Conservation (phyloP, 2,113 vertebrate species). For the Cynocephalus volans region DNA sequence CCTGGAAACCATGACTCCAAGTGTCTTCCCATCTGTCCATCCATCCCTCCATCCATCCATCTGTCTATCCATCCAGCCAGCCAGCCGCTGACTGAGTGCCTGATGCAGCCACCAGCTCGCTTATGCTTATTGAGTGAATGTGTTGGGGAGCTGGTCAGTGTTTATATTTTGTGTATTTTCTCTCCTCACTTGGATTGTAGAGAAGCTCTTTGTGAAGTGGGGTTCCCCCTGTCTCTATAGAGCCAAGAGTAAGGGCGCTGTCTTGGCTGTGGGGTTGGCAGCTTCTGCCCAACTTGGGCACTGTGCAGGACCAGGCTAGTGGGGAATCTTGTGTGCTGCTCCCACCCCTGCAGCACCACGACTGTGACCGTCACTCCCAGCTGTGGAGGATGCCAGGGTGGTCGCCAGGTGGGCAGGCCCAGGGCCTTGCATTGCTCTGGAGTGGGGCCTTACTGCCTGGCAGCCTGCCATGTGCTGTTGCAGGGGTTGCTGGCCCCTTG, state of each 20-base stretch:
- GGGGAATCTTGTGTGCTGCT: neutral
- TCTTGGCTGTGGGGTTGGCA: conserved; percentile 31
- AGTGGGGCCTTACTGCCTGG: neutral
- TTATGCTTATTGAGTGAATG: neutral
- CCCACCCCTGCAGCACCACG: neutral
- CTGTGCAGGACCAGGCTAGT: neutral
- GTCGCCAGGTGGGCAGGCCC: accelerated
- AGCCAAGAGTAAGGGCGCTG: neutral
- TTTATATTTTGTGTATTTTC: neutral
- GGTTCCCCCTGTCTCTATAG: neutral
- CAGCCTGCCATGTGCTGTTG: neutral
- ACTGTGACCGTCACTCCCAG: conserved; percentile 24
- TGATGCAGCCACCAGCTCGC: neutral
- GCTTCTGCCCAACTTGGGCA: neutral
- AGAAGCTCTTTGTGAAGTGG: neutral
- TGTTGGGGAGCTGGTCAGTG: conserved; percentile 34
- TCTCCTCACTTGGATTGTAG: conserved; percentile 36
- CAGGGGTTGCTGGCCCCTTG: conserved; percentile 22
- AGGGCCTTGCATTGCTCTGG: neutral
- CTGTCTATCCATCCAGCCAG: accelerated
- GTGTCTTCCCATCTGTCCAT: neutral
- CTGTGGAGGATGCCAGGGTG: neutral
- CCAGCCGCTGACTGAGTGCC: neutral
- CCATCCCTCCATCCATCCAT: neutral
- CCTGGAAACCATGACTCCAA: neutral